Percentiles rank a stretch among this genome's conserved stretches.
phyloP scores from a whole-genome alignment of 2,113 vertebrate genomes.

The Melierax canorus region DNA sequence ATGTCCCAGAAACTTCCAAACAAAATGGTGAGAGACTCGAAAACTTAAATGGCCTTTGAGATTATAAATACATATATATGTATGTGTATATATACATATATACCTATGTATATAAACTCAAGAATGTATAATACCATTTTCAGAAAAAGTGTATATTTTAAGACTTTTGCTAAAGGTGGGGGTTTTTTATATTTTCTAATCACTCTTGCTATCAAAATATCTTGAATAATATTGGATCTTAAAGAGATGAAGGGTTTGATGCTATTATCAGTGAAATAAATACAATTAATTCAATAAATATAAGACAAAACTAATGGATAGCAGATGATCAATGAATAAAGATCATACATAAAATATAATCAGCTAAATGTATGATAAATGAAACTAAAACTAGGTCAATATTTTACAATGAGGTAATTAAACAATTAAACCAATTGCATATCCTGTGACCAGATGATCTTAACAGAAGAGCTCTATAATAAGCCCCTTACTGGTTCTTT shows the following conservation, averaged over 20 bases:
- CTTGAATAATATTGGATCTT: neutral
- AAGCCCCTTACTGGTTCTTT: neutral
- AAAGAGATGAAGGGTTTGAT: neutral
- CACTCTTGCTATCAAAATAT: neutral
- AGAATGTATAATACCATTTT: neutral
- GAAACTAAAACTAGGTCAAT: neutral
- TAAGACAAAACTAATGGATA: neutral
- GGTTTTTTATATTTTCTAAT: neutral
- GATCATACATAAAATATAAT: neutral
- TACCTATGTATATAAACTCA: neutral
- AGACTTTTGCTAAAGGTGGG: neutral
- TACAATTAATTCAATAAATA: neutral
- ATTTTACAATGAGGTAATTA: neutral
- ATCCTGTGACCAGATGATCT: neutral
- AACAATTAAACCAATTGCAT: neutral
- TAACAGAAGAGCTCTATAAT: neutral
- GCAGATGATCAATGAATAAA: neutral
- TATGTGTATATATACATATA: neutral
- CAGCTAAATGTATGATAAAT: neutral
- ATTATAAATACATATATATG: too few species aligned
- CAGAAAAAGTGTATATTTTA: neutral
- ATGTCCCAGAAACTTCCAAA: neutral
- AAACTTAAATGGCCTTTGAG: neutral
- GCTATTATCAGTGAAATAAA: neutral
- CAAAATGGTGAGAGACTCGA: neutral